phyloP scores from a whole-genome alignment of 2,797 vertebrate species.

The Alosa sapidissima region DNA sequence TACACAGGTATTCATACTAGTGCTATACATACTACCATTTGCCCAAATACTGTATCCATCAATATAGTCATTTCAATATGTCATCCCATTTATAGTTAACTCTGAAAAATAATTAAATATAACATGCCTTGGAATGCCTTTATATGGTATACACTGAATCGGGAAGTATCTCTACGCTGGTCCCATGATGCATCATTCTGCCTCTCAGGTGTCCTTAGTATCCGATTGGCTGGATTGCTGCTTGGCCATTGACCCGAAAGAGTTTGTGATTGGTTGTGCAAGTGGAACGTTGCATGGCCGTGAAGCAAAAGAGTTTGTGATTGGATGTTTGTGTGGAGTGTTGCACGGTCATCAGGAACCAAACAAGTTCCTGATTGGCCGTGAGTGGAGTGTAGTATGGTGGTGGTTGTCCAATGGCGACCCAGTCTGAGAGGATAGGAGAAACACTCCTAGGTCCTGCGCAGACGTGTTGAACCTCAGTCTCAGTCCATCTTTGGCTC shows the following conservation, averaged over 20 bases:
- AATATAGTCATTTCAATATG: background rate
- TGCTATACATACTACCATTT: background rate
- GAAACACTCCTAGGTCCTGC: background rate
- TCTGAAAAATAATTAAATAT: constrained; percentile 10
- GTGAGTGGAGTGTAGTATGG: background rate
- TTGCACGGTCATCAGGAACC: background rate
- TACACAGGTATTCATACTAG: constrained; percentile 7
- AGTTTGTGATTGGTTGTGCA: background rate
- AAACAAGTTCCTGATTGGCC: background rate
- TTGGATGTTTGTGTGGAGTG: background rate
- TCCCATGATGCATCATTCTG: background rate
- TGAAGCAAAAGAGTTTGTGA: background rate
- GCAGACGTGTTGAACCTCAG: background rate
- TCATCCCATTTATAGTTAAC: background rate
- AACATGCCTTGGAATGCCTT: background rate
- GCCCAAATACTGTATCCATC: background rate
- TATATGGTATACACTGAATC: background rate
- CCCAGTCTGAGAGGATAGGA: background rate
- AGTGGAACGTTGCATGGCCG: background rate
- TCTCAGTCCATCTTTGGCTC: constrained; percentile 62
- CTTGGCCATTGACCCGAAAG: background rate
- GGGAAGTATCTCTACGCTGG: background rate
- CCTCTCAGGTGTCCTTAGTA: background rate
- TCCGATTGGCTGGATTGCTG: background rate
- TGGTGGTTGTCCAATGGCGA: background rate